Base-by-base conservation (phyloP, 1,140 invertebrate genomes). In the Tetragnatha versicolor region DNA sequence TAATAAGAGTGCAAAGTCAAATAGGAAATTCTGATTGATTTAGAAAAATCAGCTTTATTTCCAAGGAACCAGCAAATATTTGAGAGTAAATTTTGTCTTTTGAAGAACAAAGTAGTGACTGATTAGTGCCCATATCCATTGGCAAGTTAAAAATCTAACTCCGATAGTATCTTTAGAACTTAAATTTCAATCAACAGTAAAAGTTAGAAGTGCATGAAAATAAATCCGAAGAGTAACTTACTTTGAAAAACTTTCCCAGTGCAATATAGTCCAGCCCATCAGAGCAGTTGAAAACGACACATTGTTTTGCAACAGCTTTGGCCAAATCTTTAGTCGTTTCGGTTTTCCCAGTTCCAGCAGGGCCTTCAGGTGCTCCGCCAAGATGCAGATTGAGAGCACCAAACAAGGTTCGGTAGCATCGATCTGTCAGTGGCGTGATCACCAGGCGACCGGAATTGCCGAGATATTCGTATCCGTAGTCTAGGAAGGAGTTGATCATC, bases 271-370 rank as follows among this genome's bases (percentile, higher is more conserved):
- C 95, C 20, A 98, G 86, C 49, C 94, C 94, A 82, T 89, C 88
- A 0, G 95, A 98, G 84, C 96, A 98, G 88, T 98, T 98, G 84
- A 98, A 98, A 0, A 98, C 95, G 6, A 98, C 94, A 84, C 95
- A 98, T 84, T 98, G 95, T 83, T 97, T 97, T 0, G 96, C 96
- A 0, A 98, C 92, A 7, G 96, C 95, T 86, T 98, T 98, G 0
- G 96, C 96, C 80, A 99, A 87, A 90, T 98, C 96, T 87, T 98
- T 98, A 0, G 93, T 95, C 0, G 95, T 98, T 87, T 98, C 96
- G 0, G 95, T 98, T 87, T 98, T 98, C 25, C 97, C 97, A 0
- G 96, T 90, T 42, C 96, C 96, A 4, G 96, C 96, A 0, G 96
- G 96, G 10, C 96, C 96, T 88, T 97, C 95, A 0, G 95, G 94